A percentile compares a stretch with the other conserved stretches of the same genome.
Evolutionary conservation across 2,888 invertebrate species (phyloP).

Genomic region (Agelastica alni): DNA sequence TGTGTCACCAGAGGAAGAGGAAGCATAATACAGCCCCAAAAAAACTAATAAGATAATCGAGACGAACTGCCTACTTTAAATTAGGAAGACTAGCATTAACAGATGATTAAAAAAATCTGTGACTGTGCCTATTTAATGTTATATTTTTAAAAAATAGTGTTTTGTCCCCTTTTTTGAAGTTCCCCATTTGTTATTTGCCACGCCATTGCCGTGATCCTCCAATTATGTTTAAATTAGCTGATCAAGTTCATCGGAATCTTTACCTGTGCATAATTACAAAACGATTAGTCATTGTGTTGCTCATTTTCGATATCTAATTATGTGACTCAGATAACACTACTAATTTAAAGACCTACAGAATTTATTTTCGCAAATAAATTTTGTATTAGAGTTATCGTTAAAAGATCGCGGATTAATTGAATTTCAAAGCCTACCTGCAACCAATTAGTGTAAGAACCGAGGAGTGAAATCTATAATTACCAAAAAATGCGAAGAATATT

Average conservation of each 20-base stretch:
- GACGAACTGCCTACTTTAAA: too few relatives aligned
- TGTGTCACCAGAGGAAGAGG: neutral
- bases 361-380: conserved; percentile 31
- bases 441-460: too few relatives aligned
- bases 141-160: neutral
- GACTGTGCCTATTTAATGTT: too few relatives aligned
- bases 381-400: conserved; percentile 24
- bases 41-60: too few relatives aligned
- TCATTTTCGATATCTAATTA: conserved; percentile 47
- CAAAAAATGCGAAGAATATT: too few relatives aligned
- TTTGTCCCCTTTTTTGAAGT: neutral
- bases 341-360: conserved; percentile 31
- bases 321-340: conserved; percentile 46
- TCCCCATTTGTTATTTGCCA: neutral
- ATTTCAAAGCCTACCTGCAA: too few relatives aligned
- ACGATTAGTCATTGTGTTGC: conserved; percentile 52
- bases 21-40: too few relatives aligned
- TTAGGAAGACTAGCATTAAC: too few relatives aligned
- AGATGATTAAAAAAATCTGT: too few relatives aligned
- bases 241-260: conserved; percentile 51
- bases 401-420: too few relatives aligned
- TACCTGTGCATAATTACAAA: conserved; percentile 53
- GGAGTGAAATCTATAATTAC: too few relatives aligned
- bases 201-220: conserved; percentile 23
- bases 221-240: conserved; percentile 53